These are phyloP conservation scores for Dendrolimus pini DNA, from an alignment of 2,888 invertebrate species.

Conservation along the genomic window DNA sequence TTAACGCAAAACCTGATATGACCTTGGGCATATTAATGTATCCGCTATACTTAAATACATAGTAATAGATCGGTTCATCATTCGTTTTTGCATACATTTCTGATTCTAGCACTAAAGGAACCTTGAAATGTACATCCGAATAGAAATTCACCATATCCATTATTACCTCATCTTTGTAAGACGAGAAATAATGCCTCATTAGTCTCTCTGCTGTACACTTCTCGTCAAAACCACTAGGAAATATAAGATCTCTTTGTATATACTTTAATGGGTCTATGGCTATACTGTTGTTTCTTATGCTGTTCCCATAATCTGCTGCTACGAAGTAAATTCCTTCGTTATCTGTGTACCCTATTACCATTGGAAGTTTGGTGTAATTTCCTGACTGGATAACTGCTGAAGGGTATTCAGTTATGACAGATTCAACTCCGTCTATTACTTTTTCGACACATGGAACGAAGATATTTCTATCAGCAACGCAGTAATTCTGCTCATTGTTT, in stretches of 20 bases:
- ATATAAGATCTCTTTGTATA: constrained; percentile 46
- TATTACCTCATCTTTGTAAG: constrained; percentile 44
- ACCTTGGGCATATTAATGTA: constrained; percentile 58
- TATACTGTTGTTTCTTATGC: constrained; percentile 26
- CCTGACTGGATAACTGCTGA: constrained; percentile 44
- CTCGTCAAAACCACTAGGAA: constrained; percentile 40
- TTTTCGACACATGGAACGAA: constrained; percentile 63
- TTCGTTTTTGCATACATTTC: constrained; percentile 47
- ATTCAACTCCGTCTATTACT: constrained; percentile 45
- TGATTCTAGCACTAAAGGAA: constrained; percentile 51
- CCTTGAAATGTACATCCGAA: constrained; percentile 61
- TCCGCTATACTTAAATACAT: constrained; percentile 56
- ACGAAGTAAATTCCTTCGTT: constrained; percentile 62
- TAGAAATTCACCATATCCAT: constrained; percentile 62
- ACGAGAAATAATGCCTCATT: constrained; percentile 45
- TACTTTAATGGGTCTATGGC: constrained; percentile 32
- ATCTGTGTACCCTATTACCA: constrained; percentile 63
- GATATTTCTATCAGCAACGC: constrained; percentile 46
- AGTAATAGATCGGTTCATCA: constrained; percentile 56
- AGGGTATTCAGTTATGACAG: constrained; percentile 49
- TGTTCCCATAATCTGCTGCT: constrained; percentile 49
- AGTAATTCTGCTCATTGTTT: constrained; percentile 45
- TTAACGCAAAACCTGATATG: constrained; percentile 38
- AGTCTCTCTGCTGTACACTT: constrained; percentile 43
- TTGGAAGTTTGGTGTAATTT: constrained; percentile 59